Conservation (phyloP, 1,140 invertebrate genomes). For the Achroia grisella region DNA sequence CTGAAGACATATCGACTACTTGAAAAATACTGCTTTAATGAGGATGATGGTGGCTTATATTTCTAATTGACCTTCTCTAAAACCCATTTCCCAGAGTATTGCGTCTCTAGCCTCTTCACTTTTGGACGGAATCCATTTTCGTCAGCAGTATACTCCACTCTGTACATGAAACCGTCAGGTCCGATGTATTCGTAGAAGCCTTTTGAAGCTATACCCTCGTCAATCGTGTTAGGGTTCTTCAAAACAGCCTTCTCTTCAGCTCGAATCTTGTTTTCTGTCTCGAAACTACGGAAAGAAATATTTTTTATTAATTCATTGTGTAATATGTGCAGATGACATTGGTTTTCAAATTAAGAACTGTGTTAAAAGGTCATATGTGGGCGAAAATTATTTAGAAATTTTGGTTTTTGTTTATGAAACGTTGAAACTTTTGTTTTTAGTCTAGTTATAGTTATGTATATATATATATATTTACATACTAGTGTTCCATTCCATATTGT, state of each 20-base stretch:
- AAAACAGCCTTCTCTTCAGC: slow-evolving; percentile 79
- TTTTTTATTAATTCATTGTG: too few species aligned
- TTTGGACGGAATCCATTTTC: slow-evolving; percentile 80
- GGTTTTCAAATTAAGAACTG: not conserved
- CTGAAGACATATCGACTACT: slow-evolving; percentile 27
- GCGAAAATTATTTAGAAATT: too few species aligned
- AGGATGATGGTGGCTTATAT: slow-evolving; percentile 10
- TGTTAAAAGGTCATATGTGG: not conserved
- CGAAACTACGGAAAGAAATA: slow-evolving; percentile 74
- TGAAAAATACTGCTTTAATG: slow-evolving; percentile 60
- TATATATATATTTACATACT: too few species aligned
- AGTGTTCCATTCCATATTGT: too few species aligned
- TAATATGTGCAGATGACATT: not conserved
- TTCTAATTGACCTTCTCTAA: slow-evolving; percentile 59
- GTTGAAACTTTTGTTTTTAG: too few species aligned
- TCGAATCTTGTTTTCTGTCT: slow-evolving; percentile 86
- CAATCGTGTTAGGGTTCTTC: slow-evolving; percentile 65
- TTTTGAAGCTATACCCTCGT: slow-evolving; percentile 79
- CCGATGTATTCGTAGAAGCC: slow-evolving; percentile 78
- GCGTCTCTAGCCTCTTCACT: slow-evolving; percentile 66
- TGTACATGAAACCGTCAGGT: slow-evolving; percentile 75
- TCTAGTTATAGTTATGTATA: too few species aligned
- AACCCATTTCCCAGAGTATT: slow-evolving; percentile 64
- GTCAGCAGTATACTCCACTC: slow-evolving; percentile 78
- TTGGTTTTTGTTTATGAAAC: too few species aligned